phyloP scores from a whole-genome alignment of 2,888 invertebrate species.

The Nomada flava region DNA sequence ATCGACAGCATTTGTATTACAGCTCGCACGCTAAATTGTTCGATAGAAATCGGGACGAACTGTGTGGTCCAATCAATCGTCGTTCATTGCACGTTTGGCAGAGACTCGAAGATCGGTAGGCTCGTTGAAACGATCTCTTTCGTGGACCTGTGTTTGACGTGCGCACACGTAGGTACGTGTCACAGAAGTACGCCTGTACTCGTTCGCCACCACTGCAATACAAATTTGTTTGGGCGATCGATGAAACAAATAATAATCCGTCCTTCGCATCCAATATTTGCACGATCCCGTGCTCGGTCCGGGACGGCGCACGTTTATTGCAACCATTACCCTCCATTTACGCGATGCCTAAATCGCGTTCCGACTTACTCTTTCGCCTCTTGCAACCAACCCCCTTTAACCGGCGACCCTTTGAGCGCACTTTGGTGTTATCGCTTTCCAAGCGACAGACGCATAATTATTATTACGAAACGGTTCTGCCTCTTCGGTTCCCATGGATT shows the following conservation, averaged over 20 bases:
- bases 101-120: not conserved
- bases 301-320: conserved; percentile 24
- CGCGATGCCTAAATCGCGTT: conserved; percentile 42
- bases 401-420: conserved; percentile 17
- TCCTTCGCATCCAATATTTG: conserved; percentile 48
- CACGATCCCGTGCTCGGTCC: conserved; percentile 33
- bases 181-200: conserved; percentile 24
- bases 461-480: conserved; percentile 13
- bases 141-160: conserved; percentile 63
- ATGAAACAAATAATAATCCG: conserved; percentile 67
- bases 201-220: conserved; percentile 3
- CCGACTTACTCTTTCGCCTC: conserved; percentile 31
- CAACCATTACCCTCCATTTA: conserved; percentile 51
- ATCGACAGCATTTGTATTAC: no score
- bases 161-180: conserved; percentile 48
- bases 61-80: conserved; percentile 35
- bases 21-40: no score
- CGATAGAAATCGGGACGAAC: not conserved
- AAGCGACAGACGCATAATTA: conserved; percentile 23
- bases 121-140: conserved; percentile 62
- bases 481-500: not conserved
- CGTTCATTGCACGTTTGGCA: conserved; percentile 39
- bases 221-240: conserved; percentile 16
- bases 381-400: not conserved
- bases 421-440: conserved; percentile 41